Evolutionary conservation across 2,888 invertebrate species (phyloP).

Genomic region (Pteria penguin): DNA sequence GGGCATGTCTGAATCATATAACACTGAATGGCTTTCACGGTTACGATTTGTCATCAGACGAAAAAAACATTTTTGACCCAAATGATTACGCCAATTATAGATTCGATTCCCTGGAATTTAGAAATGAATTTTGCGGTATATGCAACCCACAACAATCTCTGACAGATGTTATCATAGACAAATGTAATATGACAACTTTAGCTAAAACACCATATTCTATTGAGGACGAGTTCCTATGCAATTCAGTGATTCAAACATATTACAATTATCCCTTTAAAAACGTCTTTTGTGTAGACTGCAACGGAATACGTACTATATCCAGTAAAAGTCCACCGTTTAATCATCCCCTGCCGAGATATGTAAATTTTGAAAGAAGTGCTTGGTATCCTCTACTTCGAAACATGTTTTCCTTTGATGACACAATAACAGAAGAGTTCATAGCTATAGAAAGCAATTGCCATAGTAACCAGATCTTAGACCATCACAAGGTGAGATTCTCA

Average conservation of each 20-base stretch:
- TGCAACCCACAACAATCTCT: not conserved
- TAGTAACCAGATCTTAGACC: too few species aligned
- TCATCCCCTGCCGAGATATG: not conserved
- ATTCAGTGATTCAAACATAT: not conserved
- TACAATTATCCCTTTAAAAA: not conserved
- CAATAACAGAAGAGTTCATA: too few species aligned
- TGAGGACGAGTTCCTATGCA: not conserved
- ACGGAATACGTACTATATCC: not conserved
- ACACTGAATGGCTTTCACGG: not conserved
- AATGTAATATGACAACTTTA: not conserved
- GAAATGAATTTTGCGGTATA: not conserved
- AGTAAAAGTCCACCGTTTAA: not conserved
- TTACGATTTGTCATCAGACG: not conserved
- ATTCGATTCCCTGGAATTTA: not conserved
- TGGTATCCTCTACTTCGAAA: not conserved
- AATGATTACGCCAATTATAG: not conserved
- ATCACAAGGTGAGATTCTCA: too few species aligned
- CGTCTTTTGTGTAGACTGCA: not conserved
- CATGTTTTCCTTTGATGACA: not conserved
- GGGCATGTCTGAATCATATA: not conserved
- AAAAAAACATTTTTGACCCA: not conserved
- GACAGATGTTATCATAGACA: not conserved
- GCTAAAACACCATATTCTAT: not conserved
- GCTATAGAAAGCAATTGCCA: too few species aligned
- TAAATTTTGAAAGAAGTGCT: not conserved